Evolutionary conservation across 2,113 vertebrate genomes (phyloP), one percentile per base, ranked within the genome.

Genomic region (Phainopepla nitens): DNA sequence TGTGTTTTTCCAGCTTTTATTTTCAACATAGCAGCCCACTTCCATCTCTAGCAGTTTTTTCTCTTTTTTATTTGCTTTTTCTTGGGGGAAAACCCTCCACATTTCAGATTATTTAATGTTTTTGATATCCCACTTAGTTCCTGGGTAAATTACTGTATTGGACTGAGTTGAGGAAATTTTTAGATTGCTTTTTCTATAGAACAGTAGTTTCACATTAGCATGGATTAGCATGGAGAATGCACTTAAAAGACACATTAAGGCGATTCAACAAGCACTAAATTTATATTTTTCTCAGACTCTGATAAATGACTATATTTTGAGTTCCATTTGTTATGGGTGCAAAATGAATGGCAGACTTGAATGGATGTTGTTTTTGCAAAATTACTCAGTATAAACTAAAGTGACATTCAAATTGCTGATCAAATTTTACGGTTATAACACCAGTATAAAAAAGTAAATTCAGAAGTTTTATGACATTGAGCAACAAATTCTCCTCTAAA

Each of bases 341-440:
- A 50, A 54, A 93, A 90, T 91, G 90, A 96, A 90, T 93, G 95
- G 94, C 86, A 92, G 84, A 44, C 81, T 87, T 95, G 75, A 97
- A 91, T 2, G 33, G 53, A 79, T 95, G 78, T 84, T 95, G 58
- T 89, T 95, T 96, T 90, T 87, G 21, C 50, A 53, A 60, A 95
- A 93, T 89, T 75, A 68, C 80, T 93, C 42, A 61, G 57, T 87
- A 86, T 94, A 95, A 95, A 95, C 85, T 87, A 15, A 96, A 97
- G 57, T 91, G 96, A 88, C 90, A 96, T 83, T 92, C 93, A 94
- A 95, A 96, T 68, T 85, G 88, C 86, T 89, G 91, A 92, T 96
- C 83, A 93, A 93, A 94, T 94, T 95, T 92, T 91, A 69, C 87
- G 92, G 62, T 93, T 94, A 79, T 68, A 84, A 65, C 56, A 70